These are phyloP conservation scores for Panzeria rudis DNA, from an alignment of 2,888 invertebrate genomes.

Conservation along the genomic window DNA sequence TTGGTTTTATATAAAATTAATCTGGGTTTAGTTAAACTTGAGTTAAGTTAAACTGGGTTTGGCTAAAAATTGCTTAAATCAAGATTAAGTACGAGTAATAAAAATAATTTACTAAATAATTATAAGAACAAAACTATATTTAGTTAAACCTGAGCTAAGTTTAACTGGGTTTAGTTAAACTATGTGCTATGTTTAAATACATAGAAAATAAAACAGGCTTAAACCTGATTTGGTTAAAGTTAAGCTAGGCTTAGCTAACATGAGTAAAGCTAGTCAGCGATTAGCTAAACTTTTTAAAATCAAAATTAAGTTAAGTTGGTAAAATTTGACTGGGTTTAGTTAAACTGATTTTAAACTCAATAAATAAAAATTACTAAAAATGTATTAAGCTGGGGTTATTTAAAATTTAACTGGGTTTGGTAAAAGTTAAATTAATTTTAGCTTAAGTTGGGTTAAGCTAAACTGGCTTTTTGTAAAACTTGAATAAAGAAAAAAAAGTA, in stretches of 20 bases:
- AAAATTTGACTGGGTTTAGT: too few species aligned
- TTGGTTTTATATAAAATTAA: neutral
- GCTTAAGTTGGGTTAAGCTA: neutral
- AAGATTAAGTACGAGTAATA: neutral
- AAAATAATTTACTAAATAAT: neutral
- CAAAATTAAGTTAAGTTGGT: too few species aligned
- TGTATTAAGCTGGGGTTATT: neutral
- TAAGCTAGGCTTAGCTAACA: too few species aligned
- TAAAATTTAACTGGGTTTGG: too few species aligned
- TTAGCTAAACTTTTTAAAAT: too few species aligned
- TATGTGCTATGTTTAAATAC: too few species aligned
- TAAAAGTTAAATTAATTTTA: too few species aligned
- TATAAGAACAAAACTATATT: neutral
- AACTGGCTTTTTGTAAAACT: too few species aligned
- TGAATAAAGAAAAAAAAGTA: too few species aligned
- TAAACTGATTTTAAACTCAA: too few species aligned
- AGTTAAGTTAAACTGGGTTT: neutral
- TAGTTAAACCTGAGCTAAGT: neutral
- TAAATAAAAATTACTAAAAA: too few species aligned
- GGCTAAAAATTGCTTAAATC: neutral
- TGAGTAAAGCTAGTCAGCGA: too few species aligned
- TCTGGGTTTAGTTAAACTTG: constrained; percentile 8
- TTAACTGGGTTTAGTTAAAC: neutral
- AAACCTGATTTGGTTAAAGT: neutral
- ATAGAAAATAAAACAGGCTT: neutral